A percentile compares a stretch with the other conserved stretches of the same genome.
Conservation (phyloP, 2,113 vertebrate genomes). For the Chloroceryle aenea region DNA sequence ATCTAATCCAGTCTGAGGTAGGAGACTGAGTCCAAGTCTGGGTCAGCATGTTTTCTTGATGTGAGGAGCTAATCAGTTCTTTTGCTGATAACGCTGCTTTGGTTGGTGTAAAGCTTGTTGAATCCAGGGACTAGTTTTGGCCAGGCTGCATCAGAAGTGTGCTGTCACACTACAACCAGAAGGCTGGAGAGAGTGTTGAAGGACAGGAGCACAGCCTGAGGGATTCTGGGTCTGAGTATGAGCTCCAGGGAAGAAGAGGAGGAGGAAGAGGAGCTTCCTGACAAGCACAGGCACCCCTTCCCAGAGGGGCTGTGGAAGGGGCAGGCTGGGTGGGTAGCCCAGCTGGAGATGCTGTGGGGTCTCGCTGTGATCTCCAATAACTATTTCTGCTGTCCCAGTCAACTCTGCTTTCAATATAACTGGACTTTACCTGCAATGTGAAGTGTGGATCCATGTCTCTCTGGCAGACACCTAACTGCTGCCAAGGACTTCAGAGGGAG, state of each 20-base stretch:
- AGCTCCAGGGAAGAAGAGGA: not conserved
- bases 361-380: not conserved
- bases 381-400: not conserved
- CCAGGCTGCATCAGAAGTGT: not conserved
- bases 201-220: not conserved
- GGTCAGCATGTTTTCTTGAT: rapidly evolving
- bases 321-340: not conserved
- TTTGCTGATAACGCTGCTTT: not conserved
- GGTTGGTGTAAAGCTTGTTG: not conserved
- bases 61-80: not conserved
- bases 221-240: not conserved
- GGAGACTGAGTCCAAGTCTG: not conserved
- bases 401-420: not conserved
- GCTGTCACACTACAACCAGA: not conserved
- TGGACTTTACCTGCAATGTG: not conserved
- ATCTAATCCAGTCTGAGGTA: not conserved
- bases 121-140: not conserved
- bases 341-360: not conserved
- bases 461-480: not conserved
- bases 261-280: not conserved
- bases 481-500: not conserved
- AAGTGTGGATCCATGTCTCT: not conserved
- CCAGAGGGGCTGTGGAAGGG: not conserved
- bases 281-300: not conserved
- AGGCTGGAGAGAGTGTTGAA: not conserved